Evolutionary conservation across 2,888 invertebrate genomes (phyloP).

Genomic region (Himalopsyche kuldschensis): DNA sequence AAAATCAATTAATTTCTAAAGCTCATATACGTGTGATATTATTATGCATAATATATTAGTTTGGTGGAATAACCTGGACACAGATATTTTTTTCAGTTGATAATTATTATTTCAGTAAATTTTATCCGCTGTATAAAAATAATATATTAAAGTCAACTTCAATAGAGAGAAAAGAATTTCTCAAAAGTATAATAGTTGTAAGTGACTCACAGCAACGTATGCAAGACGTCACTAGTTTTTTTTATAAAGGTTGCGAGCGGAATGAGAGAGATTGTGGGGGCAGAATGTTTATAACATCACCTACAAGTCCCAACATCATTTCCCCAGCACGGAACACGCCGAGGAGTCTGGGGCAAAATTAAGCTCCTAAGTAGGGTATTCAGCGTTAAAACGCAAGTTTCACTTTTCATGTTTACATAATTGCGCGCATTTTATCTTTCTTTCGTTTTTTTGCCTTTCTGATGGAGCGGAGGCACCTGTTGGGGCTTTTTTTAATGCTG

Average conservation of each 20-base stretch:
- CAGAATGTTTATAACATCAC: constrained; percentile 26
- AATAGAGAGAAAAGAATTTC: no score
- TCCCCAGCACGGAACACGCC: constrained; percentile 27
- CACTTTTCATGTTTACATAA: constrained; percentile 34
- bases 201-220: no score
- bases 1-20: no score
- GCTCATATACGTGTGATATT: no score
- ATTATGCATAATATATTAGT: no score
- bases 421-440: constrained; percentile 31
- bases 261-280: neutral
- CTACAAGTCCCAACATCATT: constrained; percentile 34
- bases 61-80: no score
- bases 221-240: neutral
- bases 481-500: neutral
- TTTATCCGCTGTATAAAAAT: no score
- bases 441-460: constrained; percentile 5
- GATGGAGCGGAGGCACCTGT: neutral
- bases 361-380: constrained; percentile 32
- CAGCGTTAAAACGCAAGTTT: constrained; percentile 33
- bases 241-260: neutral
- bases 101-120: no score
- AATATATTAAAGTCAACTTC: no score
- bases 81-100: no score
- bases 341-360: constrained; percentile 34
- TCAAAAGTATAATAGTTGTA: no score